Evolutionary conservation across 2,113 vertebrate species (phyloP).

Genomic region (Tychaedon coryphoeus): DNA sequence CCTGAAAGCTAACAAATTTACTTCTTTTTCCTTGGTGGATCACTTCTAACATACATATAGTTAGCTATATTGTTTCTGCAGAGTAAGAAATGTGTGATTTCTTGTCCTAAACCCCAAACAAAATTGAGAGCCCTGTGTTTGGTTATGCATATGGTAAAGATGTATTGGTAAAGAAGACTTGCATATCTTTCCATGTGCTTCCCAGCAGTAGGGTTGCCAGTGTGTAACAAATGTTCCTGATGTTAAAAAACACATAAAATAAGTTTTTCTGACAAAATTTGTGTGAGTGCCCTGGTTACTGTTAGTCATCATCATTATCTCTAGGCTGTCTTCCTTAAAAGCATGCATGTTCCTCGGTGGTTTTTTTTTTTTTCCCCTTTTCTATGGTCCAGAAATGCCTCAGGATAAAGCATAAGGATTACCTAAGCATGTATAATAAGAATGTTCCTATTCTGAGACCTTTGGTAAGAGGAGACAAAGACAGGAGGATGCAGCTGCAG

Average conservation of each 20-base stretch:
- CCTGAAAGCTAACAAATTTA: not conserved
- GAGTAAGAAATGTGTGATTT: not conserved
- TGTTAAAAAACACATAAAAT: not conserved
- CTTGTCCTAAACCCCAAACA: not conserved
- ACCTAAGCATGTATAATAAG: not conserved
- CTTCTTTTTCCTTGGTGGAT: not conserved
- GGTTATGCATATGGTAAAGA: not conserved
- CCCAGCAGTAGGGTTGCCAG: not conserved
- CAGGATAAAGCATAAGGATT: not conserved
- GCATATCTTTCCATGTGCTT: not conserved
- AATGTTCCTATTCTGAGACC: not conserved
- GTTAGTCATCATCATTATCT: not conserved
- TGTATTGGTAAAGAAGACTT: not conserved
- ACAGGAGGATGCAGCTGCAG: not conserved
- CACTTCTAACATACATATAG: not conserved
- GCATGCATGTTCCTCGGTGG: not conserved
- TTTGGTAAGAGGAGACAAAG: not conserved
- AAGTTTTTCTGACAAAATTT: not conserved
- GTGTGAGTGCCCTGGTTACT: fast-evolving
- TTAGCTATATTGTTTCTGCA: not conserved
- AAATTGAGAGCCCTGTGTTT: not conserved
- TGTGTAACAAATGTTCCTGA: not conserved
- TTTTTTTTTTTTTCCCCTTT: not conserved
- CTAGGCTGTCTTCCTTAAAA: not conserved
- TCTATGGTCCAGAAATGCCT: not conserved